phyloP scores from a whole-genome alignment of 1,140 invertebrate species.

The Goniozus legneri region DNA sequence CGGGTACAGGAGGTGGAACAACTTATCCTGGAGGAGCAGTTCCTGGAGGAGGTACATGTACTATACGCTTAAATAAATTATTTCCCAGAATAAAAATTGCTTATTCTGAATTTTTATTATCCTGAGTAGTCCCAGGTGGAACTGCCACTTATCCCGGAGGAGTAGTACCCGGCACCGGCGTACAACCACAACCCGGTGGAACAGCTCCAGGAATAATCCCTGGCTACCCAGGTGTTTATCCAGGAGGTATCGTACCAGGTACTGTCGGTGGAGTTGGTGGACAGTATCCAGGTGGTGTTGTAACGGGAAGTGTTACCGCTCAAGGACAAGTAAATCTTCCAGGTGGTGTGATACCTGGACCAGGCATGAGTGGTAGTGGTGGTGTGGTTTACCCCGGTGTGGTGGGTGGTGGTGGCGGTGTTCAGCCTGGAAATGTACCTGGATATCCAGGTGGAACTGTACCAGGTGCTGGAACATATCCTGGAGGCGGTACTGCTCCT shows the following conservation, averaged over 20 bases:
- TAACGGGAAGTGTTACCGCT: neutral
- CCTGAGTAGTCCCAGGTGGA: neutral
- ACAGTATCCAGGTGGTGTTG: slow-evolving; percentile 10
- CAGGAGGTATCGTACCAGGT: slow-evolving; percentile 15
- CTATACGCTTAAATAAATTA: no score
- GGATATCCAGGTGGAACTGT: neutral
- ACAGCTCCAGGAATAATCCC: slow-evolving; percentile 8
- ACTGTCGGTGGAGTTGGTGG: no score
- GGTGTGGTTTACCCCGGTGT: slow-evolving; percentile 1
- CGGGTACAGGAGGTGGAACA: slow-evolving; percentile 6
- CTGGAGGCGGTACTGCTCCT: neutral
- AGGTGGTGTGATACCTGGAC: neutral
- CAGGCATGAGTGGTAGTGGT: neutral
- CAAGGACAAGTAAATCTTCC: neutral
- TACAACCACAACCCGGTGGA: slow-evolving; percentile 9
- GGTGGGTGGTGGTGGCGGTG: neutral
- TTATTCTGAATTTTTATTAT: neutral
- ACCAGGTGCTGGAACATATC: neutral
- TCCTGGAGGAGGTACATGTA: slow-evolving; percentile 2
- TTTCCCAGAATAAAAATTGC: no score
- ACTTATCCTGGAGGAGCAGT: slow-evolving; percentile 9
- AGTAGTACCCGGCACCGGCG: slow-evolving; percentile 9
- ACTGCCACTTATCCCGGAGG: neutral
- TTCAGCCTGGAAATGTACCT: neutral
- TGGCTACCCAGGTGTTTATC: slow-evolving; percentile 6